Base-by-base conservation (phyloP, 2,888 invertebrate species). In the Eristalis intricaria region DNA sequence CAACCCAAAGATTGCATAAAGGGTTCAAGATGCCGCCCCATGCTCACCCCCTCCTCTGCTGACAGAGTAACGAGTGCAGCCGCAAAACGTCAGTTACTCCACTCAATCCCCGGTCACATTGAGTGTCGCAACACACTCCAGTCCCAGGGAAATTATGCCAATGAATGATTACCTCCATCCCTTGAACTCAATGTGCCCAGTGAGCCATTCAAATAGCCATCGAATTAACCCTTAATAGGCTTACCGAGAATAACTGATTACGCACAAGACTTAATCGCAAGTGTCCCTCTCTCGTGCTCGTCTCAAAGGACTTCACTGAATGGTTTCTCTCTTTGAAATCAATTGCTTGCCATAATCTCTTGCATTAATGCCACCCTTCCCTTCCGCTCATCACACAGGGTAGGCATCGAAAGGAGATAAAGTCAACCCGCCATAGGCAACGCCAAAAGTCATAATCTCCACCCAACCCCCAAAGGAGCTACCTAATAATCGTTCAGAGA, bases 401-500 rank as follows among this genome's bases (percentile, higher is more conserved):
- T 32, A 32, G 10, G 32, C 32, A 38, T 38, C 38, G 38, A 38
- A 50, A 19, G 50, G 19, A 50, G 50, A 50, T n/a, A 50, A 50
- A 50, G 50, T 50, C 50, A n/a, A 19, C 19, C 19, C 50, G 50
- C 19, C 8, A 8, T 8, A 19, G 50, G 50, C 50, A 50, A 19
- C 19, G n/a, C 50, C 50, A 50, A 19, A 50, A 50, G 50, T 50
- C 50, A 50, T 50, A 50, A 50, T 50, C 50, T 50, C 50, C 60
- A 60, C 60, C 26, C 15, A 26, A n/a, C n/a, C 70, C 61, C 63
- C 29, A 38, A 32, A 13, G 63, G 63, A 22, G 50, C 32, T 35
- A 15, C 26, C 60, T 56, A 77, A 70, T 76, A 76, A 76, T 32
- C 40, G 26, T 60, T 68, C 60, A 40, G 29, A 43, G 60, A 66